phyloP scores from a whole-genome alignment of 2,888 invertebrate species.

The Scaptomyza caliginosa region DNA sequence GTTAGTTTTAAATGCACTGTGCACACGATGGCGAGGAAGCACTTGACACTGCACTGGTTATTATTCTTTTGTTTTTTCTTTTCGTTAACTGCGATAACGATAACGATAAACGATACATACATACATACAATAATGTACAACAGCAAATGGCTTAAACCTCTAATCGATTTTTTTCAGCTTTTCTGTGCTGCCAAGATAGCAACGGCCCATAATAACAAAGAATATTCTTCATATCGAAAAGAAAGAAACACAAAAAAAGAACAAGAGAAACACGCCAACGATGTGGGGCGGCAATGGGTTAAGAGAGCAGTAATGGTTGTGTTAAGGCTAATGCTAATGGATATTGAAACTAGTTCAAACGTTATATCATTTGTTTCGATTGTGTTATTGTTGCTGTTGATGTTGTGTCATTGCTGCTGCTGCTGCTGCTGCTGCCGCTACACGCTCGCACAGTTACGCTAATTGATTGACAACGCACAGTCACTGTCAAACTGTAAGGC shows the following conservation, averaged over 20 bases:
- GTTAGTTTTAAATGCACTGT: slow-evolving; percentile 60
- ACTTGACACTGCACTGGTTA: slow-evolving; percentile 46
- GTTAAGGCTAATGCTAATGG: slow-evolving; percentile 44
- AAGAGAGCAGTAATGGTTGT: slow-evolving; percentile 22
- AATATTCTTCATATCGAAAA: slow-evolving; percentile 16
- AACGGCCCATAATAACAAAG: slow-evolving; percentile 80
- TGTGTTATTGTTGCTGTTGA: slow-evolving; percentile 35
- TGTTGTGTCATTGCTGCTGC: no score
- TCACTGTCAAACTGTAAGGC: slow-evolving; percentile 62
- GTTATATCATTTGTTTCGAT: slow-evolving; percentile 38
- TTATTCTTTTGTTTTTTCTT: neutral
- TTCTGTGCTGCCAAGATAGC: slow-evolving; percentile 40
- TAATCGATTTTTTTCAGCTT: slow-evolving; percentile 22
- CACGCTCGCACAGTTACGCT: slow-evolving; percentile 55
- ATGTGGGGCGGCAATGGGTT: slow-evolving; percentile 71
- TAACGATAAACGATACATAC: slow-evolving; percentile 36
- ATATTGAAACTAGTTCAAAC: slow-evolving; percentile 67
- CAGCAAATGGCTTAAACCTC: slow-evolving; percentile 10
- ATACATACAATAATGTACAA: slow-evolving; percentile 23
- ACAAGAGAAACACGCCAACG: slow-evolving; percentile 32
- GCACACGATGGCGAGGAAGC: slow-evolving; percentile 25
- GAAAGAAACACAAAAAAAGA: slow-evolving; percentile 13
- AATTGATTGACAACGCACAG: slow-evolving; percentile 58
- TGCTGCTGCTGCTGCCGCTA: slow-evolving; percentile 22
- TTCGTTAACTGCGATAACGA: slow-evolving; percentile 21